Base-by-base conservation (phyloP, 2,797 vertebrate species). In the Furcifer pardalis region DNA sequence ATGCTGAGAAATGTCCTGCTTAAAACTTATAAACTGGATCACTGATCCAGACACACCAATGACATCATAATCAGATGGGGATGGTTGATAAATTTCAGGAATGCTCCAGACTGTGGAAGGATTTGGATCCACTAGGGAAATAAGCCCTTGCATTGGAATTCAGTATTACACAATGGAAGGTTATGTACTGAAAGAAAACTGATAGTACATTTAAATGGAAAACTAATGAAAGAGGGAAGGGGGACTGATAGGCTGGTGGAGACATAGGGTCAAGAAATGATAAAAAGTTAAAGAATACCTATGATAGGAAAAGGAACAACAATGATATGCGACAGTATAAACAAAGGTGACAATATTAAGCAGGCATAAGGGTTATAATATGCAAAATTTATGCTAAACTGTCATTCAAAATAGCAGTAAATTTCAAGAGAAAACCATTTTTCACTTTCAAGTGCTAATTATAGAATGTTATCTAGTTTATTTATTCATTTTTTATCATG, bases 71-170 rank as follows among this genome's bases (percentile, higher is more conserved):
- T 84, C 90, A 88, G 84, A 94, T 68, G 85, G 90, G 90, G 85
- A 72, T 91, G 85, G 88, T 88, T 87, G 92, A 92, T 91, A 89
- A 83, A 91, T 90, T 89, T 93, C 86, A 89, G 91, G 91, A 94
- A 90, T 37, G 4, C 88, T 88, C 78, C 83, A 89, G 90, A 66
- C 86, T 90, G 77, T 59, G 23, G 62, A 83, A 92, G 88, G 91
- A 92, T 93, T 92, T 94, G 86, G 84, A 90, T 86, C 72, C 56
- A 0, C 87, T 42, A 42, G 49, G 76, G 83, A 79, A 91, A 86
- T 65, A 69, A 86, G 78, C 87, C 84, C 65, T 78, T 82, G 52
- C 75, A 85, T 80, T 90, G 87, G 88, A 91, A 91, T 91, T 91
- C 81, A 74, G 2, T 85, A 88, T 92, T 90, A 88, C 89, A 89